A percentile compares a stretch with the other conserved stretches of the same genome.
Evolutionary conservation across 1,140 invertebrate genomes (phyloP).

Genomic region (Drosophila kepulauana): DNA sequence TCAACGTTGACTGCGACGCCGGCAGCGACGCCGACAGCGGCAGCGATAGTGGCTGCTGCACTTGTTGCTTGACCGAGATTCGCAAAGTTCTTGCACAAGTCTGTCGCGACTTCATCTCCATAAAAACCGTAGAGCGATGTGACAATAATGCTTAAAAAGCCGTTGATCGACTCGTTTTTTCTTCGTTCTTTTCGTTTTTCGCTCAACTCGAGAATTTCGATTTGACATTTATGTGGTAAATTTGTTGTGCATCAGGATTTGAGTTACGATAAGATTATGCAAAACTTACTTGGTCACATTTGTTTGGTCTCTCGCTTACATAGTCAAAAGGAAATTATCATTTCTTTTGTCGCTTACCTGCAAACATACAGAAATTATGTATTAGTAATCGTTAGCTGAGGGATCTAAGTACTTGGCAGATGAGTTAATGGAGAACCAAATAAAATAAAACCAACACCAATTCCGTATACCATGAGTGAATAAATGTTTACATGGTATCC

Average conservation of each 20-base stretch:
- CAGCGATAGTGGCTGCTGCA: conserved; percentile 28
- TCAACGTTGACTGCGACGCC: background rate
- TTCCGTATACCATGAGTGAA: conserved; percentile 1
- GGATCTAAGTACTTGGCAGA: background rate
- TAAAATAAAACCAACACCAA: conserved; percentile 24
- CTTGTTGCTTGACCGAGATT: conserved; percentile 56
- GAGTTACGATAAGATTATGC: conserved; percentile 16
- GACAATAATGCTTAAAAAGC: conserved; percentile 44
- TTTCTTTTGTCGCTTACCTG: conserved; percentile 33
- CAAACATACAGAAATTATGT: conserved; percentile 21
- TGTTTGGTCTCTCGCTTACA: conserved; percentile 32
- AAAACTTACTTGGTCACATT: conserved; percentile 41
- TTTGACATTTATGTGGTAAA: conserved; percentile 29
- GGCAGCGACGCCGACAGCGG: background rate
- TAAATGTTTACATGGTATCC: background rate
- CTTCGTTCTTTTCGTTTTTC: conserved; percentile 9
- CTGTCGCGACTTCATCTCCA: conserved; percentile 15
- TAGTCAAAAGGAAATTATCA: background rate
- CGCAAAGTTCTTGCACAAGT: conserved; percentile 43
- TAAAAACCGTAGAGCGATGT: conserved; percentile 34
- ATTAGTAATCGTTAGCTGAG: background rate
- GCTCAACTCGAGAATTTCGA: background rate
- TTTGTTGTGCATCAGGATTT: conserved; percentile 16
- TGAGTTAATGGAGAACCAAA: conserved; percentile 15
- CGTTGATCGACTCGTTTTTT: conserved; percentile 37